Evolutionary conservation across 2,888 invertebrate genomes (phyloP).

Genomic region (Caenorhabditis sp.): DNA sequence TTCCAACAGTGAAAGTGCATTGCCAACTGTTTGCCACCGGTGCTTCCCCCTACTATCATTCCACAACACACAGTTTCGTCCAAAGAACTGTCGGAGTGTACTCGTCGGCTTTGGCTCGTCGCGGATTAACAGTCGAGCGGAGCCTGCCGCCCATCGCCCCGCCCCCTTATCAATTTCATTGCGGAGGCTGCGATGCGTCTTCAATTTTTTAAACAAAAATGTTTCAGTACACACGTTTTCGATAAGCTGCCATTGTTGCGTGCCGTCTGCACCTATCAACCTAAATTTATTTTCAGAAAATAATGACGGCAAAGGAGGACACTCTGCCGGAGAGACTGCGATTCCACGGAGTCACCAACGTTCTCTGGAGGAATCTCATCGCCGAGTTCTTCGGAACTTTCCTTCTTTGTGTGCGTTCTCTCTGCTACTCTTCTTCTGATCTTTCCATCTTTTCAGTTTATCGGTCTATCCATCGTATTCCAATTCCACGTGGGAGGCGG

Average conservation of each 20-base stretch:
- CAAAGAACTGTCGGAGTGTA: constrained; percentile 46
- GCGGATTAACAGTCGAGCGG: constrained; percentile 28
- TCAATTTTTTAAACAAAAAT: constrained; percentile 37
- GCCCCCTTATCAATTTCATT: constrained; percentile 50
- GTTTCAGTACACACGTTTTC: constrained; percentile 32
- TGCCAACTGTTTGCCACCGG: constrained; percentile 32
- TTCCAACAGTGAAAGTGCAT: constrained; percentile 15
- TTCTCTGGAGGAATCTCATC: constrained; percentile 58
- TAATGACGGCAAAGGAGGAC: constrained; percentile 54
- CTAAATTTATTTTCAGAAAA: constrained; percentile 32
- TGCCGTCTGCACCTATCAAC: constrained; percentile 42
- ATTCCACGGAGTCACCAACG: constrained; percentile 44
- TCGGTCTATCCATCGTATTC: constrained; percentile 66
- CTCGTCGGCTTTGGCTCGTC: constrained; percentile 38
- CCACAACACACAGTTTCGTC: constrained; percentile 28
- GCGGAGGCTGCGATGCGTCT: constrained; percentile 3
- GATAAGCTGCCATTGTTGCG: constrained; percentile 37
- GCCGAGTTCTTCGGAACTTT: constrained; percentile 69
- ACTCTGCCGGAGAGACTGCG: constrained; percentile 49
- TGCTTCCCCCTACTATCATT: constrained; percentile 14
- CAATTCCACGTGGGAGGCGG: constrained; percentile 62
- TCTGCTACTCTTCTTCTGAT: background rate
- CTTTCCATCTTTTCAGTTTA: constrained; percentile 57
- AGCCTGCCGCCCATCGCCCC: constrained; percentile 13
- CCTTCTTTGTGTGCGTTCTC: constrained; percentile 61